phyloP scores from a whole-genome alignment of 30 jellyfish, hydroid and myxozoan genomes.

The Aurelia coerulea region DNA sequence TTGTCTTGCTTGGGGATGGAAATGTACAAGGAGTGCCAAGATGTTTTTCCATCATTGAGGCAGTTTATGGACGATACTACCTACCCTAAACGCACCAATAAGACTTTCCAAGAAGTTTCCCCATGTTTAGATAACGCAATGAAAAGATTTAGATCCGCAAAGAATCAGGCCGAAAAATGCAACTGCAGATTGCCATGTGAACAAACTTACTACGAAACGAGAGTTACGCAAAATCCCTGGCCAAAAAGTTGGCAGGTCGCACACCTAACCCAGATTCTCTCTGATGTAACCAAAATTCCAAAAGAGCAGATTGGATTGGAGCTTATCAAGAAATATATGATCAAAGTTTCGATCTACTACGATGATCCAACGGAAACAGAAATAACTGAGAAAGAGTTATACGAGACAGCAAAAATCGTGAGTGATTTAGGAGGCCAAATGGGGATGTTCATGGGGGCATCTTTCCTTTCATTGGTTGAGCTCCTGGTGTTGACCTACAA shows the following conservation, averaged over 20 bases:
- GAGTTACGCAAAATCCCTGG: not conserved
- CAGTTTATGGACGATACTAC: not conserved
- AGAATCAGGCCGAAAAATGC: not conserved
- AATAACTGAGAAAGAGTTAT: not conserved
- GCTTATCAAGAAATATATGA: conserved; percentile 5
- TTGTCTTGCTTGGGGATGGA: not conserved
- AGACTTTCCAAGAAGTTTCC: not conserved
- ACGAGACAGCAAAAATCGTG: not conserved
- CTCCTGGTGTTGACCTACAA: not conserved
- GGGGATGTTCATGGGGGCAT: conserved; percentile 37
- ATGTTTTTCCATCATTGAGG: not conserved
- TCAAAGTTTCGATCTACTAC: not conserved
- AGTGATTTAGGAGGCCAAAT: conserved; percentile 37
- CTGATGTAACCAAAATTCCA: conserved; percentile 23
- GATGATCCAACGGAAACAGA: conserved; percentile 13
- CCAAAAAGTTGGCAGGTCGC: conserved; percentile 24
- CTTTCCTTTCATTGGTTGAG: conserved; percentile 13
- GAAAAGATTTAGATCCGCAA: not conserved
- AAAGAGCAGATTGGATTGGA: not conserved
- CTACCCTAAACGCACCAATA: not conserved
- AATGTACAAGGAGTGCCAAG: conserved; percentile 10
- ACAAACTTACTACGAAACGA: conserved; percentile 1
- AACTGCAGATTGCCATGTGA: conserved; percentile 12
- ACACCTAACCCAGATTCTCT: not conserved
- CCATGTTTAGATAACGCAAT: not conserved